phyloP scores from a whole-genome alignment of 2,888 invertebrate genomes.

The Zaprionus lineosus region DNA sequence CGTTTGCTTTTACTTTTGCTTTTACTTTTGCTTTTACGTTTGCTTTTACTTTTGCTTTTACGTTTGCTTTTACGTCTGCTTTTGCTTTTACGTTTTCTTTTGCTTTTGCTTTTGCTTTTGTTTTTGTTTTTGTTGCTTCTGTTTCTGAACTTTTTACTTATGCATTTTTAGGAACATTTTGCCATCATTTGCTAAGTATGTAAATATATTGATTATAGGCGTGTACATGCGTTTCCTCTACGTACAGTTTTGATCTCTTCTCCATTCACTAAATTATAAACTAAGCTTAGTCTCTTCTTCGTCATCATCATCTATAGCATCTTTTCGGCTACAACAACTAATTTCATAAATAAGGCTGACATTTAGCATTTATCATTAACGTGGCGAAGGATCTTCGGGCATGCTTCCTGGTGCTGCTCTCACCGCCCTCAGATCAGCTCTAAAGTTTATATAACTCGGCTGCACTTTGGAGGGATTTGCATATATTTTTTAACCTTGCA shows the following conservation, averaged over 20 bases:
- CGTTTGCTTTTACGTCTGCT: constrained; percentile 15
- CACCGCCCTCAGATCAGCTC: constrained; percentile 44
- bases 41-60: constrained; percentile 3
- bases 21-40: constrained; percentile 3
- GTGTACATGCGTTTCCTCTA: constrained; percentile 25
- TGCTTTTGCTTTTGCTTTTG: neutral
- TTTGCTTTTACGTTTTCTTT: constrained; percentile 38
- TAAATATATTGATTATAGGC: constrained; percentile 39
- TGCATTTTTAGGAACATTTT: constrained; percentile 66
- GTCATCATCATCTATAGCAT: no score
- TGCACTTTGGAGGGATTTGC: constrained; percentile 64
- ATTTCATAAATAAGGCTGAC: constrained; percentile 75
- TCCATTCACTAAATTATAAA: constrained; percentile 64
- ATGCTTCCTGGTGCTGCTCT: constrained; percentile 7
- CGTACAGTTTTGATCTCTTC: constrained; percentile 47
- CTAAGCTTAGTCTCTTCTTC: constrained; percentile 63
- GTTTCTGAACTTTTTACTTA: constrained; percentile 30
- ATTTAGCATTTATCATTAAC: constrained; percentile 22
- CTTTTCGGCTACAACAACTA: constrained; percentile 68
- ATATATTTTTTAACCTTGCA: constrained; percentile 15
- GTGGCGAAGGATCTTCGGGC: constrained; percentile 30
- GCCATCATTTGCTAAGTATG: constrained; percentile 57
- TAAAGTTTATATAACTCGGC: constrained; percentile 28
- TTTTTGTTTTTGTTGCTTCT: constrained; percentile 12
- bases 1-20: constrained; percentile 10